Conservation (phyloP, 1,140 invertebrate genomes). For the Drosophila tsacasi region DNA sequence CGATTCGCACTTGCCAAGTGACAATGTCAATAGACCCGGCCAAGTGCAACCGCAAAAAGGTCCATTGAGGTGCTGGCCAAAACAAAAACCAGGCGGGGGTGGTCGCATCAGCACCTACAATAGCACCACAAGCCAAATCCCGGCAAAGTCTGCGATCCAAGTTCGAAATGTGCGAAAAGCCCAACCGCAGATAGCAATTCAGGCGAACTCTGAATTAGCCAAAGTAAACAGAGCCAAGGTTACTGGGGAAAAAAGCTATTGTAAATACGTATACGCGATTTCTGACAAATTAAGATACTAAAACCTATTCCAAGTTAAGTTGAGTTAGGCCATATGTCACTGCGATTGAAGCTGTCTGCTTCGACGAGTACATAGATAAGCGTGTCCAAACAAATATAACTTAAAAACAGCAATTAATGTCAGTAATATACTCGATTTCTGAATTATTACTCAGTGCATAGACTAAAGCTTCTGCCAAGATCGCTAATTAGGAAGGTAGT, state of each 20-base stretch:
- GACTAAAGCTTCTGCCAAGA: constrained; percentile 1
- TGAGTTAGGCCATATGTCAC: not conserved
- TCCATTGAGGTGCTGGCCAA: constrained; percentile 5
- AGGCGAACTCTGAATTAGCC: constrained; percentile 19
- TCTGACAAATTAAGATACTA: not conserved
- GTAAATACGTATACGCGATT: not conserved
- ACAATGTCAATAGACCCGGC: constrained; percentile 54
- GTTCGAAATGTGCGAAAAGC: constrained; percentile 38
- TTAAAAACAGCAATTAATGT: not conserved
- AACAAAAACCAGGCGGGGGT: constrained; percentile 18
- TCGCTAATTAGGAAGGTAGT: constrained; percentile 14
- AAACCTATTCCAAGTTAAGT: not conserved
- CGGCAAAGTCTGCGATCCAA: constrained; percentile 5
- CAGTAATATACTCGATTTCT: not conserved
- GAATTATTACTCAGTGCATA: not conserved
- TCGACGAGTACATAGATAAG: not conserved
- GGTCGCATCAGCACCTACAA: not conserved
- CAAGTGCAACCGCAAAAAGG: constrained; percentile 43
- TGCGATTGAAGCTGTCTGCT: not conserved
- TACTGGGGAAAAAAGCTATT: constrained; percentile 4
- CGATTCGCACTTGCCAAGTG: constrained; percentile 59
- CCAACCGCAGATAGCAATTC: constrained; percentile 9
- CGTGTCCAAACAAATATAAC: not conserved
- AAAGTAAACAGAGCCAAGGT: constrained; percentile 23
- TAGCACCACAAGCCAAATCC: not conserved